Base-by-base conservation (phyloP, 2,888 invertebrate genomes). In the Romanomermis culicivorax region DNA sequence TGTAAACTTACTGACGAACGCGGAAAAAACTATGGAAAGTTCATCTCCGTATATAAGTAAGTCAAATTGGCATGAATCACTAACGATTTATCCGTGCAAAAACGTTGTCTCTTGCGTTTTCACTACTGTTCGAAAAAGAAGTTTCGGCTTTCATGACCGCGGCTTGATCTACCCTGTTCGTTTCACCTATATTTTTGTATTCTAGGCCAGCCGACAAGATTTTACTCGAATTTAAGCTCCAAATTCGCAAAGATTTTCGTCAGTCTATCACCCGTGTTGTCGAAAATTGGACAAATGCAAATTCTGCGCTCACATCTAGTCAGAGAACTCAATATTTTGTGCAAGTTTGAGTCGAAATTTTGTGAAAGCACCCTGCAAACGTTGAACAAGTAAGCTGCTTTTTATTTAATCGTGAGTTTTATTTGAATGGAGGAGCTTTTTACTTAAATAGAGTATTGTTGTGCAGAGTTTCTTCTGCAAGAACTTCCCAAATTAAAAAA, bases 261-360 rank as follows among this genome's bases (percentile, higher is more conserved):
- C 20, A 76, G 77, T 53, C 74, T 85, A 58, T 69, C 82, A 45
- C 85, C 87, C 54, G 29, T 20, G 43, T n/a, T 53, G 27, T 54
- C 17, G 23, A n/a, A 29, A 23, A 77, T 91, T 60, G 93, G 93
- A 1, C 87, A 88, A 60, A 77, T 88, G 68, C 91, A 93, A 70
- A 74, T 89, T 53, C 69, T 93, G 29, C 76, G 88, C 55, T 81
- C 80, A 63, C 82, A 87, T 66, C 80, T 89, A 60, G 80, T 68
- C 23, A 64, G 71, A 60, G 71, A 74, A 60, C 26, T 85, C 79
- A 70, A 85, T 82, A 72, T 76, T 81, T 60, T 84, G 79, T 70
- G 84, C 80, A 86, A 84, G 74, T 88, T 88, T 71, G 83, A 91
- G 72, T 86, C 91, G 0, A 86, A 86, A 64, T 81, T 86, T 70